Conservation (phyloP, 1,140 invertebrate species). For the Drosophila bocqueti region DNA sequence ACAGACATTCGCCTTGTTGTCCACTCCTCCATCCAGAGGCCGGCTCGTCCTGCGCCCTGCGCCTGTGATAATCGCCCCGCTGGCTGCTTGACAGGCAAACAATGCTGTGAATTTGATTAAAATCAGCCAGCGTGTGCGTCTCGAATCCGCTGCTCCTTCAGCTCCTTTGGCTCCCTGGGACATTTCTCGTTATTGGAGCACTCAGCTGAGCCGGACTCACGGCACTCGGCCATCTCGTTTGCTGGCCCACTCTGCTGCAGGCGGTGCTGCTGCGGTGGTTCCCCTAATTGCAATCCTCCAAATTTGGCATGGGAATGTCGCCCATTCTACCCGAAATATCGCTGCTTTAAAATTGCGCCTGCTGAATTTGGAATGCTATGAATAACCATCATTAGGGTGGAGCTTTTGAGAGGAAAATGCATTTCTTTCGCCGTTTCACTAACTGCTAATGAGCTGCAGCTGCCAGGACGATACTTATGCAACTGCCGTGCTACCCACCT, state of each 20-base stretch:
- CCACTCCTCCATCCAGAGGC: constrained; percentile 43
- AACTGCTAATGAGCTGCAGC: constrained; percentile 56
- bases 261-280: constrained; percentile 60
- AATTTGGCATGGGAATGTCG: constrained; percentile 52
- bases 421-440: constrained; percentile 34
- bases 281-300: constrained; percentile 82
- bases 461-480: constrained; percentile 38
- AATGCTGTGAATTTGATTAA: constrained; percentile 85
- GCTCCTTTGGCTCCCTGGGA: constrained; percentile 55
- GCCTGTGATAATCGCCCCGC: constrained; percentile 74
- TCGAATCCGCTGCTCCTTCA: constrained; percentile 51
- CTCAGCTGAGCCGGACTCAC: constrained; percentile 29
- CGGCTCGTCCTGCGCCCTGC: constrained; percentile 59
- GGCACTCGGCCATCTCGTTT: constrained; percentile 69
- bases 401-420: constrained; percentile 11
- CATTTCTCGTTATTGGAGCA: constrained; percentile 55
- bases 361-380: constrained; percentile 7
- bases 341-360: constrained; percentile 12
- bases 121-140: constrained; percentile 81
- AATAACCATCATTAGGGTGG: constrained; percentile 24
- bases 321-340: constrained; percentile 3
- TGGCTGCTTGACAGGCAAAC: constrained; percentile 81
- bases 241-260: constrained; percentile 50
- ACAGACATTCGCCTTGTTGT: constrained; percentile 56
- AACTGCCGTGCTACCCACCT: neutral